phyloP scores from a whole-genome alignment of 1,140 invertebrate species.

The Globodera ellingtonae region DNA sequence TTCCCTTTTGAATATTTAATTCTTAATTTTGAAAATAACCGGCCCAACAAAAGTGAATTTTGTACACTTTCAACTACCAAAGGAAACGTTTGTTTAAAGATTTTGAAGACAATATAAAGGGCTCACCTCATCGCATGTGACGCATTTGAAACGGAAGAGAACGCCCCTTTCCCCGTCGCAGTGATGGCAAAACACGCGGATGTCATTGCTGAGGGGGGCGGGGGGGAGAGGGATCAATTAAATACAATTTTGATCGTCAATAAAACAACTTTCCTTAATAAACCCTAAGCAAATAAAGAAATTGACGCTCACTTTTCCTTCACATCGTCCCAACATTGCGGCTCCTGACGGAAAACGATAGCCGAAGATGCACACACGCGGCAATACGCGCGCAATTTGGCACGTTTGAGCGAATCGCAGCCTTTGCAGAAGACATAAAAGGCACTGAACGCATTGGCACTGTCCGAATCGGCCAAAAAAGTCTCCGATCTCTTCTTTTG shows the following conservation, averaged over 20 bases:
- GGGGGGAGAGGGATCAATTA: not conserved
- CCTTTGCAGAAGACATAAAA: slow-evolving; percentile 18
- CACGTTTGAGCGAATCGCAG: slow-evolving; percentile 10
- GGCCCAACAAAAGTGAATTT: too few species aligned
- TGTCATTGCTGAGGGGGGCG: slow-evolving; percentile 16
- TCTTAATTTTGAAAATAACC: too few species aligned
- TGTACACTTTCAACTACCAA: too few species aligned
- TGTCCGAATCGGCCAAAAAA: not conserved
- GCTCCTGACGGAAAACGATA: slow-evolving; percentile 34
- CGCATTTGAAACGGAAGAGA: slow-evolving; percentile 36
- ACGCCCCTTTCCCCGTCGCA: slow-evolving; percentile 35
- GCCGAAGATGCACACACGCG: slow-evolving; percentile 24
- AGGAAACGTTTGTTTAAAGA: not conserved
- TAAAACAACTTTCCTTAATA: too few species aligned
- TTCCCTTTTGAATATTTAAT: too few species aligned
- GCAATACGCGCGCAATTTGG: slow-evolving; percentile 42
- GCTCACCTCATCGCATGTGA: slow-evolving; percentile 30
- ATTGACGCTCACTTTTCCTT: slow-evolving; percentile 3
- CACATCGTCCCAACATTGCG: slow-evolving; percentile 38
- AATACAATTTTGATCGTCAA: too few species aligned
- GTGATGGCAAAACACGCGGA: slow-evolving; percentile 28
- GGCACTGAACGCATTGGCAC: not conserved
- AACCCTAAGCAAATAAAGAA: too few species aligned
- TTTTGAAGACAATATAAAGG: not conserved
- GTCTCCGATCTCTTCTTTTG: not conserved